Percentiles rank a stretch among this genome's conserved stretches.
phyloP scores from a whole-genome alignment of 1,140 invertebrate genomes.

The Drosophila carrolli region DNA sequence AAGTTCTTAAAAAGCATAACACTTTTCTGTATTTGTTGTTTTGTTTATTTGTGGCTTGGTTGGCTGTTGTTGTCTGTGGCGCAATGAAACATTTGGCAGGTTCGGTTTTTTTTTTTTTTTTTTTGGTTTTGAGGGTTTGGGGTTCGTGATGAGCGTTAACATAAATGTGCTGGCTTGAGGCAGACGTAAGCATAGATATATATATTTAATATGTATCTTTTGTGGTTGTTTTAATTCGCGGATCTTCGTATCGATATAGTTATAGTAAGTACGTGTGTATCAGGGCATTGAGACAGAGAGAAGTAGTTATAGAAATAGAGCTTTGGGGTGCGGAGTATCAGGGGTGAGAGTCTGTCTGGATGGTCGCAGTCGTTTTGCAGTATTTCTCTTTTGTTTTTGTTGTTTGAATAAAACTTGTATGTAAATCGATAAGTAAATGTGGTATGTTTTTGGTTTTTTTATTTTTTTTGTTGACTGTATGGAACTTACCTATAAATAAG shows the following conservation, averaged over 20 bases:
- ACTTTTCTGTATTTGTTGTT: conserved; percentile 38
- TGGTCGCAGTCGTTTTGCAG: conserved; percentile 56
- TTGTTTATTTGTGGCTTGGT: conserved; percentile 35
- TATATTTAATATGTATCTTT: conserved; percentile 58
- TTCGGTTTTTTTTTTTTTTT: not conserved
- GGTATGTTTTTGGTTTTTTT: conserved; percentile 22
- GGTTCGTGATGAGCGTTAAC: conserved; percentile 61
- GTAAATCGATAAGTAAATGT: conserved; percentile 36
- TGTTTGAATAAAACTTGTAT: conserved; percentile 31
- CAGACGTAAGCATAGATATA: conserved; percentile 57
- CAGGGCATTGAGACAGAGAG: conserved; percentile 24
- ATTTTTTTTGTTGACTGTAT: conserved; percentile 47
- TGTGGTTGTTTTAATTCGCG: conserved; percentile 56
- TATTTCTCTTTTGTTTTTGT: conserved; percentile 41
- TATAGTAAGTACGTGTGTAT: conserved; percentile 19
- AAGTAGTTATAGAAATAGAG: conserved; percentile 19
- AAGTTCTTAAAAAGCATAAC: conserved; percentile 65
- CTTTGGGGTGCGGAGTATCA: not conserved
- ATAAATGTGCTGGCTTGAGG: conserved; percentile 68
- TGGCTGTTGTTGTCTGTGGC: conserved; percentile 31
- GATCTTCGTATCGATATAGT: conserved; percentile 2
- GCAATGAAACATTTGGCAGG: conserved; percentile 4
- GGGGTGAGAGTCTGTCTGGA: conserved; percentile 39
- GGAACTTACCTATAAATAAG: conserved; percentile 97
- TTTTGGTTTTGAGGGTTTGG: conserved; percentile 7